Conservation (phyloP, 2,797 vertebrate genomes). For the Selene dorsalis region DNA sequence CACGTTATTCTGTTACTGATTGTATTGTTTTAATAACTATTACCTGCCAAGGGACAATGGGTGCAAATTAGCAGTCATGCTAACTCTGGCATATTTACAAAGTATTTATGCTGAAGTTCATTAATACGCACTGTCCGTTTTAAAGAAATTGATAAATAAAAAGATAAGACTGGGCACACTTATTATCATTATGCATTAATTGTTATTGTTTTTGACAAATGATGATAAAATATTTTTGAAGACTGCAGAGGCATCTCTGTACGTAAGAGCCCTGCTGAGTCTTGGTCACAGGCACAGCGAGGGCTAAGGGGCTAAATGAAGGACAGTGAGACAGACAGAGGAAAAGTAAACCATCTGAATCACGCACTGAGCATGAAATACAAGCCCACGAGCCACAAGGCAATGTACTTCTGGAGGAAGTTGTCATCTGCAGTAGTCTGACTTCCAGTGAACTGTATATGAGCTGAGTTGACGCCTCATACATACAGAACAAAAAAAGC, state of each 20-base stretch:
- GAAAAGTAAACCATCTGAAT: conserved; percentile 53
- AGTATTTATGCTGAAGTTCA: no score
- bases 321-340: conserved; percentile 44
- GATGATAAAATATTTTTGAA: conserved; percentile 24
- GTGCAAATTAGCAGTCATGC: no score
- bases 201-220: conserved; percentile 8
- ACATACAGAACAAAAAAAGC: conserved; percentile 31
- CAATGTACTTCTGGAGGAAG: conserved; percentile 38
- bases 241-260: conserved; percentile 13
- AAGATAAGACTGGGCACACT: background rate
- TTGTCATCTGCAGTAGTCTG: conserved; percentile 55
- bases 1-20: no score
- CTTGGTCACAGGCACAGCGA: background rate
- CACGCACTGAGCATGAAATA: conserved; percentile 51
- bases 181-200: conserved; percentile 2
- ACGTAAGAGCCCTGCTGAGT: conserved; percentile 22
- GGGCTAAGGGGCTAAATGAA: conserved; percentile 36
- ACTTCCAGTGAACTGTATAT: conserved; percentile 24
- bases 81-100: no score
- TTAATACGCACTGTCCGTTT: no score
- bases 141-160: no score
- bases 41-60: no score
- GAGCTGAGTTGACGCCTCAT: conserved; percentile 50
- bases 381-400: conserved; percentile 49
- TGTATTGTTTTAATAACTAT: no score